Evolutionary conservation across 2,113 vertebrate genomes (phyloP).

Genomic region (Cynoglossus semilaevis): DNA sequence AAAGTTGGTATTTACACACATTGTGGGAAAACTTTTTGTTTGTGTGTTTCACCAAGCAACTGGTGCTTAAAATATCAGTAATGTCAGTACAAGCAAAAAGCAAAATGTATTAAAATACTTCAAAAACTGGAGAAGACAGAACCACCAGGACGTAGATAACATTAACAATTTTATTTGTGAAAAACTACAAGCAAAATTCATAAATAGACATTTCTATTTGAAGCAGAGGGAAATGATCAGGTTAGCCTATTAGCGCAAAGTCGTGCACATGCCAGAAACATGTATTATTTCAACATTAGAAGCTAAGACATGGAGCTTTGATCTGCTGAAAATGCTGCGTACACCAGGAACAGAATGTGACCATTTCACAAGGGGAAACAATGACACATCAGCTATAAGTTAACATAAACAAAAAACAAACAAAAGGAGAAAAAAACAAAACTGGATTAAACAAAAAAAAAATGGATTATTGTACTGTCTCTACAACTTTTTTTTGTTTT

Average conservation of each 20-base stretch:
- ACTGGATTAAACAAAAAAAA: slow-evolving; percentile 68
- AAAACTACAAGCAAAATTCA: slow-evolving; percentile 99
- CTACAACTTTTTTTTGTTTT: slow-evolving; percentile 80
- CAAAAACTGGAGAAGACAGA: slow-evolving; percentile 33
- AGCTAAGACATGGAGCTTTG: slow-evolving; percentile 97
- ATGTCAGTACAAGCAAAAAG: too few relatives aligned
- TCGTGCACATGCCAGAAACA: slow-evolving; percentile 99
- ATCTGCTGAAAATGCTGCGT: slow-evolving; percentile 90
- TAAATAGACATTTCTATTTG: slow-evolving; percentile 99
- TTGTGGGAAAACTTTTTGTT: too few relatives aligned
- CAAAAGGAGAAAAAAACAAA: slow-evolving; percentile 40
- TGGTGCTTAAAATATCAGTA: too few relatives aligned
- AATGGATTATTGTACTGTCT: slow-evolving; percentile 73
- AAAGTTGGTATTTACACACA: too few relatives aligned
- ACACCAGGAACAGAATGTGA: slow-evolving; percentile 92
- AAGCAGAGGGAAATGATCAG: slow-evolving; percentile 94
- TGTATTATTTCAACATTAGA: slow-evolving; percentile 98
- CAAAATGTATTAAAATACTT: background rate
- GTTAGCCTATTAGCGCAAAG: slow-evolving; percentile 96
- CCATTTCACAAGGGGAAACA: slow-evolving; percentile 97
- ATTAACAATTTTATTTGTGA: slow-evolving; percentile 99
- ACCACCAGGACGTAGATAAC: slow-evolving; percentile 73
- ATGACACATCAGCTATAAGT: slow-evolving; percentile 91
- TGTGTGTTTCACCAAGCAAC: too few relatives aligned
- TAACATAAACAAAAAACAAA: slow-evolving; percentile 63